phyloP scores from a whole-genome alignment of 1,140 invertebrate genomes.

The Zelostemma sp. region DNA sequence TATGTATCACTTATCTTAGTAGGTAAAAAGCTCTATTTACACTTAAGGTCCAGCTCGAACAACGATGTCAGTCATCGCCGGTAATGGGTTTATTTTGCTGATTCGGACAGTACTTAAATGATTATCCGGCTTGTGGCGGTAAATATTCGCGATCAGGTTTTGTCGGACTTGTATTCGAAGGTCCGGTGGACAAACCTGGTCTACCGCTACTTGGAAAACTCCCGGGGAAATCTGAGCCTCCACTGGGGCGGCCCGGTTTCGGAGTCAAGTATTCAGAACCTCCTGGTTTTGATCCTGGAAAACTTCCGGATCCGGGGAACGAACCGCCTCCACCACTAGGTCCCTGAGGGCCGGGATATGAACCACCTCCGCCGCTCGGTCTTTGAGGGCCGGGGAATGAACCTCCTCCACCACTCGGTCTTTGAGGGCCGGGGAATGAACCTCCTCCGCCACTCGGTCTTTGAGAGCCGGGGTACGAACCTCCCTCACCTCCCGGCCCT shows the following conservation, averaged over 20 bases:
- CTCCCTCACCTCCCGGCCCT: no score
- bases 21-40: slow-evolving; percentile 61
- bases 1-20: slow-evolving; percentile 56
- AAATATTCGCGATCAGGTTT: slow-evolving; percentile 62
- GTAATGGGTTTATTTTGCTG: slow-evolving; percentile 10
- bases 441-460: no score
- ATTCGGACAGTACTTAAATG: neutral
- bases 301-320: no score
- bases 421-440: no score
- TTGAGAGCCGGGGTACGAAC: no score
- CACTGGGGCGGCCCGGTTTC: slow-evolving; percentile 19
- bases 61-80: slow-evolving; percentile 23
- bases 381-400: no score
- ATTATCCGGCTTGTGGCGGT: slow-evolving; percentile 58
- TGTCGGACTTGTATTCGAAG: slow-evolving; percentile 41
- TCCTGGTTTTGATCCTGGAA: slow-evolving; percentile 49
- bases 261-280: slow-evolving; percentile 34
- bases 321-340: no score
- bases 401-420: no score
- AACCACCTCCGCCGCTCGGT: no score
- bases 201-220: slow-evolving; percentile 32
- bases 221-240: slow-evolving; percentile 23
- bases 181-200: slow-evolving; percentile 44
- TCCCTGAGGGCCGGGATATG: no score
- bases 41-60: slow-evolving; percentile 49